phyloP scores from a whole-genome alignment of 1,140 invertebrate species.

The Temnothorax nylanderi region DNA sequence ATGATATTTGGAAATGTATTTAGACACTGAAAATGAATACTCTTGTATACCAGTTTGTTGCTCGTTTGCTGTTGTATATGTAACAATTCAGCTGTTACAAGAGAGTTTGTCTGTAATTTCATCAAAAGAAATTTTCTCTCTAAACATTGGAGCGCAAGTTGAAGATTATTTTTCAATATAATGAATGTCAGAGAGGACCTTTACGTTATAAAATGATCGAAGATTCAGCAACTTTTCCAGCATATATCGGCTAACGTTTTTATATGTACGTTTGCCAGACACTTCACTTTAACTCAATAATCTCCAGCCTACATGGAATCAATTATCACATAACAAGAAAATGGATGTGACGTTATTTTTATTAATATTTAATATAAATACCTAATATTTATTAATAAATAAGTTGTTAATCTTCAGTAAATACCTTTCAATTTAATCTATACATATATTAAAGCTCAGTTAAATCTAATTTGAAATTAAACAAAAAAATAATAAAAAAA shows the following conservation, averaged over 20 bases:
- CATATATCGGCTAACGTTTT: neutral
- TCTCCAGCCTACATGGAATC: neutral
- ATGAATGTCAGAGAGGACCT: neutral
- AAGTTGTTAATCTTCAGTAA: neutral
- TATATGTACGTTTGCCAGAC: neutral
- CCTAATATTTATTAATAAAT: neutral
- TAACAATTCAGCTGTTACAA: neutral
- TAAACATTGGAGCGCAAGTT: neutral
- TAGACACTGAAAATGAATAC: neutral
- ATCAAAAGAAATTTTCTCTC: neutral
- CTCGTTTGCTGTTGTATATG: neutral
- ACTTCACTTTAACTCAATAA: neutral
- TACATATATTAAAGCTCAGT: neutral
- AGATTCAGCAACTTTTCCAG: neutral
- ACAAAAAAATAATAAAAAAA: neutral
- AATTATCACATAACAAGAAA: neutral
- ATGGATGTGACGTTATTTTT: neutral
- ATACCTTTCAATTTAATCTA: neutral
- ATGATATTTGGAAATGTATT: neutral
- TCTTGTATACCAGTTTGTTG: neutral
- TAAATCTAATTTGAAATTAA: neutral
- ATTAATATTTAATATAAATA: neutral
- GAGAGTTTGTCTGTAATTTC: neutral
- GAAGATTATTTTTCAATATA: neutral
- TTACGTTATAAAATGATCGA: neutral